Conservation (phyloP, 1,140 invertebrate genomes). For the Centruroides sculpturatus region DNA sequence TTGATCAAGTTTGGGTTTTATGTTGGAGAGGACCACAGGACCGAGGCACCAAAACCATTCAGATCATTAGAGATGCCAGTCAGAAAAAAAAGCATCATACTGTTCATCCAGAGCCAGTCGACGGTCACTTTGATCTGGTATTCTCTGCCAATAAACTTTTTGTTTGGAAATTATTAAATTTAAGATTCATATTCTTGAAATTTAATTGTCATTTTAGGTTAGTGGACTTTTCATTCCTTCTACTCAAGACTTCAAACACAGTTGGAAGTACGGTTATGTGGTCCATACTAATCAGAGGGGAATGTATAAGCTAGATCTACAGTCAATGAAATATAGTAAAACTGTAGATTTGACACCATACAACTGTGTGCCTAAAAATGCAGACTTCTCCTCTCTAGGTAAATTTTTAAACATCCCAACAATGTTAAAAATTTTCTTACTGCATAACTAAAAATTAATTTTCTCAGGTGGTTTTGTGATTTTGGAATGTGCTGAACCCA, state of each 20-base stretch:
- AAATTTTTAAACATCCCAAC: conserved; percentile 1
- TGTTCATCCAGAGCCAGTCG: conserved; percentile 62
- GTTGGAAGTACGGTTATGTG: conserved; percentile 62
- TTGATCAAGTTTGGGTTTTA: conserved; percentile 65
- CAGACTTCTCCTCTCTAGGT: conserved; percentile 63
- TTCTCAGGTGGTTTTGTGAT: conserved; percentile 52
- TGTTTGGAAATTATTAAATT: not conserved
- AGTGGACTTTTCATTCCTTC: conserved; percentile 51
- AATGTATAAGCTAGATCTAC: conserved; percentile 59
- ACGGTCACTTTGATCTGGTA: conserved; percentile 63
- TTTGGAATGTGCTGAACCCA: conserved; percentile 51
- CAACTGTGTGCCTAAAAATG: conserved; percentile 54
- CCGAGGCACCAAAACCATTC: conserved; percentile 50
- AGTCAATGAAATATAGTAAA: conserved; percentile 55
- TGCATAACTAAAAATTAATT: too few species aligned
- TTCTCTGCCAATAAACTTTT: not conserved
- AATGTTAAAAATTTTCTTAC: too few species aligned
- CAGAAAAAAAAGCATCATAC: conserved; percentile 60
- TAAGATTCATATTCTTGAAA: not conserved
- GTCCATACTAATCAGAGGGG: conserved; percentile 59
- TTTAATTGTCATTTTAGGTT: conserved; percentile 20
- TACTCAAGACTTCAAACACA: conserved; percentile 41
- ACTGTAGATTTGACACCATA: conserved; percentile 56
- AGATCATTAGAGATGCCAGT: conserved; percentile 55
- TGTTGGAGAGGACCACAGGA: conserved; percentile 48